phyloP scores from a whole-genome alignment of 2,113 vertebrate genomes.

The Pogonocichla stellata region DNA sequence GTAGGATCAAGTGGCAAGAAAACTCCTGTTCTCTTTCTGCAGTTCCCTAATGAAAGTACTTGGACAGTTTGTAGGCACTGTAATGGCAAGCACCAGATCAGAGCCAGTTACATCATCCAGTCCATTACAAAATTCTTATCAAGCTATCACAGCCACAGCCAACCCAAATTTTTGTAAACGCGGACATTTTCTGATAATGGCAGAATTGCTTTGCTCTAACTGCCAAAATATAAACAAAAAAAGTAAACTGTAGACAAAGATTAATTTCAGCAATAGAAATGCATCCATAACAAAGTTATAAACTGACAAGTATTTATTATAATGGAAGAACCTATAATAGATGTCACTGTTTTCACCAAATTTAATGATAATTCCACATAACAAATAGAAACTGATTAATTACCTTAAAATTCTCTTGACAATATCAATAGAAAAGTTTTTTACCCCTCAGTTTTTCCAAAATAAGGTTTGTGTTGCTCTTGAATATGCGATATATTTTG shows the following conservation, averaged over 20 bases:
- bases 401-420: not conserved
- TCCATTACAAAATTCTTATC: not conserved
- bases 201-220: not conserved
- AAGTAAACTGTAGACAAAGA: not conserved
- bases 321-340: not conserved
- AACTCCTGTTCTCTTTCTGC: not conserved
- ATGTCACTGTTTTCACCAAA: not conserved
- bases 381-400: not conserved
- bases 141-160: not conserved
- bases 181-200: not conserved
- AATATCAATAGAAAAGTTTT: not conserved
- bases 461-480: not conserved
- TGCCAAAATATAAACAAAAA: not conserved
- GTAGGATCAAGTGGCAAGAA: not conserved
- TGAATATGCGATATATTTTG: not conserved
- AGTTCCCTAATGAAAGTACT: not conserved
- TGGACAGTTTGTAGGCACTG: not conserved
- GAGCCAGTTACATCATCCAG: not conserved
- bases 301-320: not conserved
- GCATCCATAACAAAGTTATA: not conserved
- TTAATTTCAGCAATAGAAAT: not conserved
- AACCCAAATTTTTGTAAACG: not conserved
- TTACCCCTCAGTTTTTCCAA: not conserved
- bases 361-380: not conserved
- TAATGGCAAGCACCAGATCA: not conserved